Base-by-base conservation (phyloP, 2,888 invertebrate species). In the Sicus ferrugineus region DNA sequence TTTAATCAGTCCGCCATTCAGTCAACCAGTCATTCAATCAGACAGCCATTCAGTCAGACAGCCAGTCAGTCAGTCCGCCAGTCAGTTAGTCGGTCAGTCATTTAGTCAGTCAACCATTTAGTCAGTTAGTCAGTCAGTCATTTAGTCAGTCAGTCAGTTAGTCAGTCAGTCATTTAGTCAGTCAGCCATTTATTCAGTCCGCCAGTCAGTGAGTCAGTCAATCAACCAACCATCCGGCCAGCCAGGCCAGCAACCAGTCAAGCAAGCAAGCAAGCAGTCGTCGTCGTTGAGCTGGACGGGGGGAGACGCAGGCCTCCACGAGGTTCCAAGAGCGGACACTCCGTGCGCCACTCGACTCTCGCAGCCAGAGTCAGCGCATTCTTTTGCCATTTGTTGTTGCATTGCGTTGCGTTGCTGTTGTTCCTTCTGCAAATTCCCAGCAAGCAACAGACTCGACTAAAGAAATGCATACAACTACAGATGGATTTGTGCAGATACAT, bases 351-450 rank as follows among this genome's bases (percentile, higher is more conserved):
- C 48, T 26, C 11, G 14, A 14, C 26, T 16, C 52, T 21, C 58
- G 26, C 68, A 61, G 46, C 26, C 58, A 42, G 42, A 28, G 58
- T 56, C 58, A 69, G 63, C 68, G 68, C 68, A 69, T 69, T 69
- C 68, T 31, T 63, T 63, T 46, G 68, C 58, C 58, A 58, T 69
- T 68, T 38, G 34, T 54, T 23, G 50, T 42, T 66, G 23, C 23
- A 6, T 16, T 16, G 9, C 21, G 48, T 48, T 48, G 48, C n/a
- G 48, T 48, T 21, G 14, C 28, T 54, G 42, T 42, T 42, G 42
- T 42, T 46, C 16, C 19, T 46, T 23, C 28, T 48, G 30, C 30
- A 30, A 23, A 62, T 62, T 42, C 42, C 48, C 63, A 48, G 23
- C 62, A 28, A 62, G 14, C 34, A 59, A 52, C 48, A 48, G 46